Evolutionary conservation across 2,797 vertebrate species (phyloP).

Genomic region (Lacerta bilineata): DNA sequence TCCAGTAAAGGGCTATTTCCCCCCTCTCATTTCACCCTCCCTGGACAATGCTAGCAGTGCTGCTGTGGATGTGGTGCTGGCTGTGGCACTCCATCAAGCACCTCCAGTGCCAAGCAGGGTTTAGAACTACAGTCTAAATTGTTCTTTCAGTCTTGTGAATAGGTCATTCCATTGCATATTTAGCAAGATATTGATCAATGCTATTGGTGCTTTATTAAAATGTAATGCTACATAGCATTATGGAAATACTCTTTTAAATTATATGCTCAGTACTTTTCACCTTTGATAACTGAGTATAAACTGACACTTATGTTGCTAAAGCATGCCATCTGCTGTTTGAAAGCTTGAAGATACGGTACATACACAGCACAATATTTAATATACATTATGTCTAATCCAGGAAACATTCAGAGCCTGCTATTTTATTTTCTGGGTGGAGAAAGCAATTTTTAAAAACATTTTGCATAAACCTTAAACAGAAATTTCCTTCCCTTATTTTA

Average conservation of each 20-base stretch:
- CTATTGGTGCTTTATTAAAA: background rate
- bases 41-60: too few relatives aligned
- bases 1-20: too few relatives aligned
- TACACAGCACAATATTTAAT: constrained; percentile 16
- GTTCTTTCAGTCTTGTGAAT: background rate
- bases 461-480: background rate
- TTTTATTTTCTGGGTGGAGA: background rate
- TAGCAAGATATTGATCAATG: background rate
- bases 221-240: background rate
- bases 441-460: background rate
- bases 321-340: constrained; percentile 72
- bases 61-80: too few relatives aligned
- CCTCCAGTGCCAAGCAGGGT: too few relatives aligned
- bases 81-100: too few relatives aligned
- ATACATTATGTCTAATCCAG: background rate
- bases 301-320: constrained; percentile 24
- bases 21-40: too few relatives aligned
- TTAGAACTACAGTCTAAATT: too few relatives aligned
- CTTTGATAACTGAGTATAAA: background rate
- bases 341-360: constrained; percentile 2
- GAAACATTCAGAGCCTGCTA: background rate
- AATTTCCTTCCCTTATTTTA: background rate
- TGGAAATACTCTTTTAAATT: background rate
- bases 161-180: background rate
- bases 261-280: background rate